A percentile compares a stretch with the other conserved stretches of the same genome.
phyloP scores from a whole-genome alignment of 2,113 vertebrate species.

The Candoia aspera region DNA sequence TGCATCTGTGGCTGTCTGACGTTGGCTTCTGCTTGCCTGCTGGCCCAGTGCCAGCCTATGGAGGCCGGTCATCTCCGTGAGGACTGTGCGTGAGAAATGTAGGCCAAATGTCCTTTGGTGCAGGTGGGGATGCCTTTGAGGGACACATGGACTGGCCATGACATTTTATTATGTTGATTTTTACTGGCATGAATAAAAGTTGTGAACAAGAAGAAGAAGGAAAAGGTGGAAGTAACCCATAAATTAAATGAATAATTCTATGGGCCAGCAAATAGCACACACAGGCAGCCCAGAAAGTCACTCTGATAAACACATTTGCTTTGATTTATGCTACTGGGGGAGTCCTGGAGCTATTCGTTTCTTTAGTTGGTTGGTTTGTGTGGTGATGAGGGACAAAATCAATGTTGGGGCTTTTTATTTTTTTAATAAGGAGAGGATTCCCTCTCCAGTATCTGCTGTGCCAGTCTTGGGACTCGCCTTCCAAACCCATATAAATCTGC shows the following conservation, averaged over 20 bases:
- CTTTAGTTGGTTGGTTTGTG: constrained; percentile 33
- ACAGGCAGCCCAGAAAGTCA: constrained; percentile 43
- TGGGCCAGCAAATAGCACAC: constrained; percentile 57
- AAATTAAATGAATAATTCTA: constrained; percentile 68
- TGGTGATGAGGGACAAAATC: constrained; percentile 64
- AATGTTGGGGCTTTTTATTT: constrained; percentile 60
- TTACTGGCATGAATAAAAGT: constrained; percentile 62
- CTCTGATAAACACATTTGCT: constrained; percentile 60
- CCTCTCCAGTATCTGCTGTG: constrained; percentile 33
- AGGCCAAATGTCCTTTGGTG: accelerated
- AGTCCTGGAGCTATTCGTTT: constrained; percentile 46
- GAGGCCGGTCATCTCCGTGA: not conserved
- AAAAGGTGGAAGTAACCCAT: constrained; percentile 42
- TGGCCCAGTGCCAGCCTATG: not conserved
- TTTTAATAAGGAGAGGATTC: constrained; percentile 64
- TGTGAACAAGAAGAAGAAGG: constrained; percentile 51
- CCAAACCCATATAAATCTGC: constrained; percentile 54
- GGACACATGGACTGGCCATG: constrained; percentile 23
- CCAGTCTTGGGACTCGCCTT: constrained; percentile 51
- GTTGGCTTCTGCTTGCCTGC: not conserved
- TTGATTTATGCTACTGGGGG: constrained; percentile 57
- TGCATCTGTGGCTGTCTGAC: not conserved
- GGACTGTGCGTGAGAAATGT: not conserved
- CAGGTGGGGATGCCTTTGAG: not conserved
- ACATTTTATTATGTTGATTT: constrained; percentile 72